phyloP scores from a whole-genome alignment of 1,140 invertebrate genomes.

The Drosophila hydei region DNA sequence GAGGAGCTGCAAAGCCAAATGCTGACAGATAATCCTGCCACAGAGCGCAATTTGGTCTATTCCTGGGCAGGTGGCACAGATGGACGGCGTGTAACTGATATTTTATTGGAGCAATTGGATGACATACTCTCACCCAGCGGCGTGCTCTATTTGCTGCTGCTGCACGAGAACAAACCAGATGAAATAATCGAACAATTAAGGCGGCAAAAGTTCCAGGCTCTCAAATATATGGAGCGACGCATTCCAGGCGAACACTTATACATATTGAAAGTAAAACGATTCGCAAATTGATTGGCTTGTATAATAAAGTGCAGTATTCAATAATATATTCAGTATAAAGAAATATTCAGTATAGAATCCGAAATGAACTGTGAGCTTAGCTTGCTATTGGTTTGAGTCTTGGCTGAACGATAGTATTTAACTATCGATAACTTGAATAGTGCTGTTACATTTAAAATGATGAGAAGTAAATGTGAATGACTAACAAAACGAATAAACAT shows the following conservation, averaged over 20 bases:
- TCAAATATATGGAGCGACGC: conserved; percentile 88
- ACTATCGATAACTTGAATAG: not conserved
- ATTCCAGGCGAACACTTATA: conserved; percentile 85
- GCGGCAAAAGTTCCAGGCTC: conserved; percentile 86
- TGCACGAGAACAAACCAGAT: conserved; percentile 93
- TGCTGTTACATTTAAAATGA: not conserved
- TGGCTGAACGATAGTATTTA: conserved; percentile 1
- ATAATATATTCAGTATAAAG: too few species aligned
- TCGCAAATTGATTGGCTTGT: conserved; percentile 28
- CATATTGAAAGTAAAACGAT: conserved; percentile 84
- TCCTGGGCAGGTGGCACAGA: conserved; percentile 94
- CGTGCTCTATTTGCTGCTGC: conserved; percentile 92
- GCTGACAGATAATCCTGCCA: conserved; percentile 24
- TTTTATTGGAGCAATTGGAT: conserved; percentile 88
- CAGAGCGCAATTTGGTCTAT: conserved; percentile 85
- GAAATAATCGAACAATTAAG: conserved; percentile 88
- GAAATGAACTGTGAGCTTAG: not conserved
- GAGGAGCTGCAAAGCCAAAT: conserved; percentile 85
- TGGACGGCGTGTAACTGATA: conserved; percentile 92
- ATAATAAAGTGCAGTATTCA: conserved; percentile 33
- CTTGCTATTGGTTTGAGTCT: not conserved
- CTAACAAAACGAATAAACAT: not conserved
- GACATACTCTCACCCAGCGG: conserved; percentile 89
- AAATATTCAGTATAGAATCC: too few species aligned
- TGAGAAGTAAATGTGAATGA: not conserved